Base-by-base conservation (phyloP, 2,797 vertebrate genomes). In the Sorex maritimensis region DNA sequence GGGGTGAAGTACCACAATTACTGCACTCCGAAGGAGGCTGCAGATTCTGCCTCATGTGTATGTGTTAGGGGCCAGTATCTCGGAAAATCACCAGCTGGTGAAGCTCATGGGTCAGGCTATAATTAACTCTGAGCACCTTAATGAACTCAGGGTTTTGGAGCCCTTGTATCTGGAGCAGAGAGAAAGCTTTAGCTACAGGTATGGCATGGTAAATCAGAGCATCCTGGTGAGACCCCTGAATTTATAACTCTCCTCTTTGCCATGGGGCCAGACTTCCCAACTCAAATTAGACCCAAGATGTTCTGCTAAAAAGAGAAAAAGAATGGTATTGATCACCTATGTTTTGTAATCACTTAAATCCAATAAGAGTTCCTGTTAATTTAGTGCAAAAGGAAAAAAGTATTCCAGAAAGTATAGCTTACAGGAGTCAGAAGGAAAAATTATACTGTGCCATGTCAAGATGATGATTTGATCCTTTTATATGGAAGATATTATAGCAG, bases 381-480 rank as follows among this genome's bases (percentile, higher is more conserved):
- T 86, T 90, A 80, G 72, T 63, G 21, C 30, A 92, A 82, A 85
- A 55, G 49, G 9, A 81, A 92, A 71, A 67, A 41, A 41, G 86
- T 67, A 24, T 26, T 34, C 87, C 71, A 81, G 49, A 81, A 83
- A 95, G 87, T 91, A 72, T 24, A 82, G 46, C 63, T 73, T 95
- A 63, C 11, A 68, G 61, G 69, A 92, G 87, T 85, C 38, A 86
- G 91, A 88, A 77, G 88, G 85, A 92, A 87, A 90, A 86, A 86
- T 93, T 23, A 81, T 26, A 80, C 67, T 52, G 34, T 34, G 85
- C 41, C n/a, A 34, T 14, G 58, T 14, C 10, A 80, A 44, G 82
- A 81, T 87, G 55, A 84, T 95, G 85, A 85, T 94, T 93, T 3
- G 52, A 67, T 80, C 34, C 1, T 3, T 77, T 14, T 24, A 13